Evolutionary conservation across 2,797 vertebrate genomes (phyloP), one percentile per base, ranked within the genome.

Genomic region (Myiotriccus ornatus): DNA sequence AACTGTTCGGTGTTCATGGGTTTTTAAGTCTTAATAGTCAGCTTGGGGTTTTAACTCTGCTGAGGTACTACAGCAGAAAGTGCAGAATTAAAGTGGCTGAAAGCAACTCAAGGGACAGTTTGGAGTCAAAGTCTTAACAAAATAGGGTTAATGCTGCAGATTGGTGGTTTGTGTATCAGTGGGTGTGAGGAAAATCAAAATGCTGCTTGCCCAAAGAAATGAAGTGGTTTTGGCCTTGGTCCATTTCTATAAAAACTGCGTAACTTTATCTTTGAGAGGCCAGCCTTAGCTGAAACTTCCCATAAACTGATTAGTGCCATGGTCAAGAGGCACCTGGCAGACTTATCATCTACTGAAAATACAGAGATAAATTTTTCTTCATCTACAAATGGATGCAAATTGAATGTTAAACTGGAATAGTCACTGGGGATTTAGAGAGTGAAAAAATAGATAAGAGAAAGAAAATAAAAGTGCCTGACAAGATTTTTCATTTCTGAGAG

Each of bases 341-440:
- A 93, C 73, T 83, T 87, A 92, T 56, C 56, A 60, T 49, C 12
- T 43, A 35, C 60, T 71, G 67, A 76, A 93, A 90, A 86, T 9
- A 60, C 24, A 90, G 43, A 88, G 43, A 78, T 91, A 84, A 78
- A 39, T 90, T 94, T 80, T 83, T 39, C 28, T 94, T 86, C 27
- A n/a, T 67, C 74, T 78, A 55, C 59, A 94, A 90, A 95, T 94
- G 91, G 90, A 84, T 95, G 83, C 39, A 93, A 93, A 95, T 94
- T 88, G 71, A 92, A 92, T 75, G 84, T 47, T 89, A 62, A 78
- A 65, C 62, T 91, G 63, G 25, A 88, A 81, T 78, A 71, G 41
- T 75, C 68, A 34, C 34, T 39, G 49, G 53, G 43, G 79, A 94
- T 56, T 64, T 89, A 30, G 41, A 55, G 46, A 89, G 18, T 80